phyloP scores from a whole-genome alignment of 2,888 invertebrate genomes.

The Idaea straminata region DNA sequence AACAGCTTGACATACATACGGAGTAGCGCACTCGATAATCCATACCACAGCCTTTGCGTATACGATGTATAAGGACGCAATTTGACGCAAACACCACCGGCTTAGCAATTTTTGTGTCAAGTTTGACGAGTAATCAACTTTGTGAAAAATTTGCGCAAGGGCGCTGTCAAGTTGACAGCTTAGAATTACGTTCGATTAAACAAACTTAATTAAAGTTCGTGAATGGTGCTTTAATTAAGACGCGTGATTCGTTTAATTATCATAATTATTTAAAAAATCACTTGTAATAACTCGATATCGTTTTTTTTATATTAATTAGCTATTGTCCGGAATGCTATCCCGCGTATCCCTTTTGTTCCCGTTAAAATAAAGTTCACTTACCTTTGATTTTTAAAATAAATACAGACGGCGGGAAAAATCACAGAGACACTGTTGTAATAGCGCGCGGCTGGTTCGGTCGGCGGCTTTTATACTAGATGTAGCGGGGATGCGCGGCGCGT shows the following conservation, averaged over 20 bases:
- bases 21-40: constrained; percentile 42
- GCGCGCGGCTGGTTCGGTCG: constrained; percentile 74
- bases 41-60: constrained; percentile 41
- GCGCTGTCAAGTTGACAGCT: constrained; percentile 30
- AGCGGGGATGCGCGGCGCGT: constrained; percentile 65
- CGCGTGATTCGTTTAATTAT: background rate
- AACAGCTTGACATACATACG: constrained; percentile 70
- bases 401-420: constrained; percentile 72
- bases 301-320: background rate
- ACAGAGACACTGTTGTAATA: constrained; percentile 79
- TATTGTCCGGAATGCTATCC: constrained; percentile 26
- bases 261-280: background rate
- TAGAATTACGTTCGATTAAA: constrained; percentile 26
- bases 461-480: constrained; percentile 71
- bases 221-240: constrained; percentile 12
- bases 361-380: constrained; percentile 61
- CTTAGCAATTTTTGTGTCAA: constrained; percentile 43
- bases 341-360: constrained; percentile 48
- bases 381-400: constrained; percentile 67
- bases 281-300: background rate
- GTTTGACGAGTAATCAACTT: constrained; percentile 36
- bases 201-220: constrained; percentile 30
- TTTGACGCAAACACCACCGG: constrained; percentile 18
- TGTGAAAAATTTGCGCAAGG: constrained; percentile 38
- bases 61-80: constrained; percentile 40